Evolutionary conservation across 2,888 invertebrate genomes (phyloP).

Genomic region (Dicranocentrus wangi): DNA sequence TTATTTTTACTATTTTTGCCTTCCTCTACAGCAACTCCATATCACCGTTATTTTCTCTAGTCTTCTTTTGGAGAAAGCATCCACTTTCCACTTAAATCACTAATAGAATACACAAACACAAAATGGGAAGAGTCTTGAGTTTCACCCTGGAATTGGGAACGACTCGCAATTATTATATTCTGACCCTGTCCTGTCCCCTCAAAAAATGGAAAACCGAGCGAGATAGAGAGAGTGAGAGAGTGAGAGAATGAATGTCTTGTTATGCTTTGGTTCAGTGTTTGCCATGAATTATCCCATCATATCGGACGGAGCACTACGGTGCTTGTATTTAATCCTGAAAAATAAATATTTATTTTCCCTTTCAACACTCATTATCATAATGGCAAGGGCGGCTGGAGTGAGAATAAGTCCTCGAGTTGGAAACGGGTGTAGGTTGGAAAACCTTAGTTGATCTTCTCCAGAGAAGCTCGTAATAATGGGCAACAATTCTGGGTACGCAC

Average conservation of each 20-base stretch:
- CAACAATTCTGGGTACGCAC: too few relatives aligned
- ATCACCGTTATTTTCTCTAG: not conserved
- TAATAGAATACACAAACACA: not conserved
- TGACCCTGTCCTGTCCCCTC: constrained; percentile 28
- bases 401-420: too few relatives aligned
- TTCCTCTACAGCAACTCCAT: not conserved
- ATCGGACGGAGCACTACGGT: not conserved
- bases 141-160: too few relatives aligned
- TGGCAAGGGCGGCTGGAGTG: too few relatives aligned
- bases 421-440: too few relatives aligned
- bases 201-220: too few relatives aligned
- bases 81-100: not conserved
- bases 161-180: constrained; percentile 26
- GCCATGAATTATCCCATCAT: constrained; percentile 2
- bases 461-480: too few relatives aligned
- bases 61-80: not conserved
- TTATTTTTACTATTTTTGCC: not conserved
- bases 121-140: not conserved
- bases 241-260: too few relatives aligned
- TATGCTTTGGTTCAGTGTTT: too few relatives aligned
- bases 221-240: too few relatives aligned
- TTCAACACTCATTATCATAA: constrained; percentile 14
- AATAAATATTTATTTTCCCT: constrained; percentile 50
- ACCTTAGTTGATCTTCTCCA: too few relatives aligned
- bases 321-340: constrained; percentile 11